These are phyloP conservation scores for Pteropus rufus DNA, from an alignment of 2,797 vertebrate genomes.

Conservation along the genomic window DNA sequence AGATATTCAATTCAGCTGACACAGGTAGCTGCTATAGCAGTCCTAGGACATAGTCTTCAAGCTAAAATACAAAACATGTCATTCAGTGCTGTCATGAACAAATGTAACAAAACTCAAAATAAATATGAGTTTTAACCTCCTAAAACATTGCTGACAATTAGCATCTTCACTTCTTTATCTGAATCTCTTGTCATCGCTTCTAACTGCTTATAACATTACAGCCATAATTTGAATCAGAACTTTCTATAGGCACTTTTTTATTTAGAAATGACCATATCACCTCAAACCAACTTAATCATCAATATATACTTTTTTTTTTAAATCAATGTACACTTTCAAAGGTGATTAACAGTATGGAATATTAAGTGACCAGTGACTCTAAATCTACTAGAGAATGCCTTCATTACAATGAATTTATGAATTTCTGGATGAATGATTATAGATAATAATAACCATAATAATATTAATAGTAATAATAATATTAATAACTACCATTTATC, in stretches of 20 bases:
- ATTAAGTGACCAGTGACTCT: not conserved
- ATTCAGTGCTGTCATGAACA: conserved; percentile 35
- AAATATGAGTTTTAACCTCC: not conserved
- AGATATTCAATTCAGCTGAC: not conserved
- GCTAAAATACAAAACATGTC: not conserved
- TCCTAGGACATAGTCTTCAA: not conserved
- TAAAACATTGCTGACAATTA: conserved; percentile 37
- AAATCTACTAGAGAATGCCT: conserved; percentile 9
- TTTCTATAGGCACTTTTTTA: not conserved
- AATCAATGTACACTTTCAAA: not conserved
- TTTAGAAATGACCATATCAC: not conserved
- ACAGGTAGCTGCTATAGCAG: not conserved
- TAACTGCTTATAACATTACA: not conserved
- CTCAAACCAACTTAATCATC: conserved; percentile 6
- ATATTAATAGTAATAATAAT: not conserved
- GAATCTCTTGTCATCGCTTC: not conserved
- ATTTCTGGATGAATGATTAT: not conserved
- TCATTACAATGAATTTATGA: not conserved
- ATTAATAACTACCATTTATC: not conserved
- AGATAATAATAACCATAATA: not conserved
- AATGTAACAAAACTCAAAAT: conserved; percentile 40
- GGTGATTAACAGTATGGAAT: not conserved
- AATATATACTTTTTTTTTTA: not conserved
- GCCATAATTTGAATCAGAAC: not conserved
- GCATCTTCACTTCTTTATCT: not conserved